Evolutionary conservation across 2,797 vertebrate species (phyloP), one percentile per base, ranked within the genome.

Genomic region (Chelonia mydas): DNA sequence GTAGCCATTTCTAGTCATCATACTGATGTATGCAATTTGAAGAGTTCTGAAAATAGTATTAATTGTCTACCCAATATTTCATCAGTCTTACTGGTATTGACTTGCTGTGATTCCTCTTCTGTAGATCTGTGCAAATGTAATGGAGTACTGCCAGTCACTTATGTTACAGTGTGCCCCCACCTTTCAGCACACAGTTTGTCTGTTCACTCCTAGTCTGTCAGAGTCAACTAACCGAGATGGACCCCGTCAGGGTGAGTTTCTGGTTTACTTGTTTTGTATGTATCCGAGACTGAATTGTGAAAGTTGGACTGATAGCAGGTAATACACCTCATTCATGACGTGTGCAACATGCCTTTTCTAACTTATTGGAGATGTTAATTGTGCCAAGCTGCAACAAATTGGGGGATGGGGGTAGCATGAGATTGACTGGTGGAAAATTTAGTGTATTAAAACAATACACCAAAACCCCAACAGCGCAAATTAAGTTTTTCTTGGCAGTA

Each of bases 111-210:
- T 81, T 95, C 31, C 77, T 76, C 53, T 37, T 57, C 83, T 97
- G 41, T 95, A 99, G 99, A 99, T 99, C 90, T 99, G 99, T 98
- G 99, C 99, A 57, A 99, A 99, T 1, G 99, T 99, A 94, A 99
- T 99, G 99, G 99, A 99, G 97, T 99, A 99, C 97, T 99, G 99
- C 97, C 99, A 99, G 88, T 98, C 99, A 0, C 98, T 99, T 78
- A 99, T 99, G 98, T 97, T 99, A 86, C 99, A 99, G 97, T 99
- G 98, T 37, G 99, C 99, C 6, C 92, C 98, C 5, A 98, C 98
- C 93, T 99, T 99, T 81, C 99, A 99, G 98, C 99, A 99, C 92
- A 98, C 98, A 10, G 97, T 99, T 96, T 99, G 99, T 96, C 99
- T 99, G 93, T 99, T 99, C 98, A 99, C 99, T 97, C 99, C 99